A percentile compares a stretch with the other conserved stretches of the same genome.
These are phyloP conservation scores for Aporophyla lueneburgensis DNA, from an alignment of 2,888 invertebrate species.

Conservation along the genomic window DNA sequence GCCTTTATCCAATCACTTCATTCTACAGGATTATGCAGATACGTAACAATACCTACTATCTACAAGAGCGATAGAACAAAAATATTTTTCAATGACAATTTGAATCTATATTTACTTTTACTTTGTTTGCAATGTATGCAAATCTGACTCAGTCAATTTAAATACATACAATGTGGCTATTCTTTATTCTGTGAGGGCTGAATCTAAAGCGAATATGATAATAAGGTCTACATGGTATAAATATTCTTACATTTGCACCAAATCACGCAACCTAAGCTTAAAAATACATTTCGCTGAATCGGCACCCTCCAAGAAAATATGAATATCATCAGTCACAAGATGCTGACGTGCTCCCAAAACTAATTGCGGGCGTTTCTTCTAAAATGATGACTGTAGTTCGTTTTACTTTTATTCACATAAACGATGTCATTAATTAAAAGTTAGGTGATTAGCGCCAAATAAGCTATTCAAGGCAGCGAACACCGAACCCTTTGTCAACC, in stretches of 20 bases:
- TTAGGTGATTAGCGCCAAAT: constrained; percentile 83
- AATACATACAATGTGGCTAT: background rate
- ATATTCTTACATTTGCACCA: background rate
- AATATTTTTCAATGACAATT: background rate
- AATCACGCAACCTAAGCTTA: background rate
- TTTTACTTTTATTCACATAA: constrained; percentile 77
- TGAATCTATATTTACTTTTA: background rate
- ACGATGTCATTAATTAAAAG: constrained; percentile 84
- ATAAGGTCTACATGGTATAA: background rate
- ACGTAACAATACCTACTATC: too few species aligned
- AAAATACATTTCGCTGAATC: constrained; percentile 21
- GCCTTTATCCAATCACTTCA: too few species aligned
- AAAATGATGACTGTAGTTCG: constrained; percentile 67
- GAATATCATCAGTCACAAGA: constrained; percentile 22
- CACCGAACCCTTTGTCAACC: constrained; percentile 78
- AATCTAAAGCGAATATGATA: background rate
- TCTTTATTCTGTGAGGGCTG: background rate
- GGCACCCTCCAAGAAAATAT: constrained; percentile 14
- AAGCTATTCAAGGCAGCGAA: constrained; percentile 76
- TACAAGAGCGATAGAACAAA: background rate
- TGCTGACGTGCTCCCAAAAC: constrained; percentile 34
- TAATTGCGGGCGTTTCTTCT: constrained; percentile 52
- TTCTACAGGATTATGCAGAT: too few species aligned
- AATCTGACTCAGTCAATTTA: background rate
- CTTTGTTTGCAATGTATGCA: background rate